Conservation (phyloP, 2,888 invertebrate genomes). For the Euplagia quadripunctaria region DNA sequence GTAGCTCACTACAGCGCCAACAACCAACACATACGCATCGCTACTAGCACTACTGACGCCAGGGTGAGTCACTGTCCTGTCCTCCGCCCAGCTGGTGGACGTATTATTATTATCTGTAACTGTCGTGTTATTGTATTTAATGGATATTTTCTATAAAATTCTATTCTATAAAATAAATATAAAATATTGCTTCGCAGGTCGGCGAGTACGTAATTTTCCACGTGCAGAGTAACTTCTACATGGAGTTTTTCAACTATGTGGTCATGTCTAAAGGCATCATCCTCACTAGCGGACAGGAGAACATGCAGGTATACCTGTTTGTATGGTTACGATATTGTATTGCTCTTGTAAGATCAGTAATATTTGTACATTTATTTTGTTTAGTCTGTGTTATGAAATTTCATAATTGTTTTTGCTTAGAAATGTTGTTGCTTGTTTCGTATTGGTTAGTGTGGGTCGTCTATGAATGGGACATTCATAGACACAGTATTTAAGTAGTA, state of each 20-base stretch:
- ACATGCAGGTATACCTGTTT: constrained; percentile 88
- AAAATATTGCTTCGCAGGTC: constrained; percentile 85
- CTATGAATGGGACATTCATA: too few relatives aligned
- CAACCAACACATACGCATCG: constrained; percentile 94
- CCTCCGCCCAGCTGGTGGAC: constrained; percentile 89
- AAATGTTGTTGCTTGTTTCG: too few relatives aligned
- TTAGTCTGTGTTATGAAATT: too few relatives aligned
- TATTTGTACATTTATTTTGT: too few relatives aligned
- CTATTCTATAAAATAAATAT: background rate
- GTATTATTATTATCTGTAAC: too few relatives aligned
- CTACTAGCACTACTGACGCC: constrained; percentile 94
- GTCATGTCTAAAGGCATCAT: constrained; percentile 97
- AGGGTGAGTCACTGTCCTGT: constrained; percentile 62
- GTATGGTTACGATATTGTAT: background rate
- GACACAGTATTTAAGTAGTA: too few relatives aligned
- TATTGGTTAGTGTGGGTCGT: too few relatives aligned
- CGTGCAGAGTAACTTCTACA: constrained; percentile 95
- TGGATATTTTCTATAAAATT: background rate
- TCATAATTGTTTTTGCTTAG: too few relatives aligned
- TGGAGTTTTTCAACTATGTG: constrained; percentile 96
- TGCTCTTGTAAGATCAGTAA: background rate
- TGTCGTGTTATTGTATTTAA: background rate
- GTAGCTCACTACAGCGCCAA: constrained; percentile 93
- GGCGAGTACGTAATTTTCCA: constrained; percentile 98
- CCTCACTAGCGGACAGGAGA: constrained; percentile 93